These are phyloP conservation scores for Syrmaticus mikado DNA, from an alignment of 2,113 vertebrate genomes.

Conservation along the genomic window DNA sequence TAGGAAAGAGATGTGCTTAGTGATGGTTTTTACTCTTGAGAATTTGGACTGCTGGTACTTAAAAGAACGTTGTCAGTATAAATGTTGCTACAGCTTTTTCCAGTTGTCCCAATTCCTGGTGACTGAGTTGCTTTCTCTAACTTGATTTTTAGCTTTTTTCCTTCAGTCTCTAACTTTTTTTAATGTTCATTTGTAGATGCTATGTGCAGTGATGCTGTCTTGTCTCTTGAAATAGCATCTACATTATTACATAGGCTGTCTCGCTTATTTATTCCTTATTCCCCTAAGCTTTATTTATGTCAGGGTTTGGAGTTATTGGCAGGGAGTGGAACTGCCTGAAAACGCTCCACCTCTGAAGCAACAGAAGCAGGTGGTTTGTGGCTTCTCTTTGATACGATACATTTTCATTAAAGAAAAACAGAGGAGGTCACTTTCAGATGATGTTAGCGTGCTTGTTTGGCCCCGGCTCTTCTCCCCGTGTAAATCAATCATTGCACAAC, in stretches of 20 bases:
- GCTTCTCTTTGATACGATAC: conserved; percentile 33
- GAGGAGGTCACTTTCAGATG: conserved; percentile 1
- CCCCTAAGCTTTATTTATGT: conserved; percentile 51
- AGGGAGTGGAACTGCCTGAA: conserved; percentile 32
- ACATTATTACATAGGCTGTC: background rate
- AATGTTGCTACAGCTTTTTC: background rate
- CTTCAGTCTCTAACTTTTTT: background rate
- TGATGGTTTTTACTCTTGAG: background rate
- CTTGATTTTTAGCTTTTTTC: background rate
- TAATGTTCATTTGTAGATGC: background rate
- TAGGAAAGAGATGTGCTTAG: background rate
- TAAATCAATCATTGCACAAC: conserved; percentile 36
- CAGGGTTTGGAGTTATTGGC: conserved; percentile 9
- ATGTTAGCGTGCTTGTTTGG: conserved; percentile 1
- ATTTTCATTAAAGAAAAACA: conserved; percentile 44
- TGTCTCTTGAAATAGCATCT: background rate
- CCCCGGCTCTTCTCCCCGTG: background rate
- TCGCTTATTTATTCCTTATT: conserved; percentile 20
- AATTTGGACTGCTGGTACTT: background rate
- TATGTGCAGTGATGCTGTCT: background rate
- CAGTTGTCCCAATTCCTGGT: background rate
- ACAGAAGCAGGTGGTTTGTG: conserved; percentile 14
- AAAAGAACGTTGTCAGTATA: background rate
- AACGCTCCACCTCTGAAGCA: background rate
- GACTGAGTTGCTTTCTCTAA: background rate